phyloP scores from a whole-genome alignment of 2,113 vertebrate genomes.

The Ellobius talpinus region DNA sequence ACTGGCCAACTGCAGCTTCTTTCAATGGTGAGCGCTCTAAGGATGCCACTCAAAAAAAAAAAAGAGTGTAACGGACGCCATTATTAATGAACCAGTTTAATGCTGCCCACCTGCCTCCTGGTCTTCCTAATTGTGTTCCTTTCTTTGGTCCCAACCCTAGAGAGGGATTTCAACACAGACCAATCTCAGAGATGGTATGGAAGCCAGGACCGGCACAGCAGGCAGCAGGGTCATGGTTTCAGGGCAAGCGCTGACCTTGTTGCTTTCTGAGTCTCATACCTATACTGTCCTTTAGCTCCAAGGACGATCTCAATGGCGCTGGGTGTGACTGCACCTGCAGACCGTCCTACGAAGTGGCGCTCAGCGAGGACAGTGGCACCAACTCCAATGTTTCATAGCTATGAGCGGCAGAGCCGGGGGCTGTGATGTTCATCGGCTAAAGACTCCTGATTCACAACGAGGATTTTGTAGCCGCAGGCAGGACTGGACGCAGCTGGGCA shows the following conservation, averaged over 20 bases:
- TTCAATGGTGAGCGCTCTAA: not conserved
- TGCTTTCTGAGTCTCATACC: not conserved
- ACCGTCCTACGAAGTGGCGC: not conserved
- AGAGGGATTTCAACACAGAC: slow-evolving; percentile 17
- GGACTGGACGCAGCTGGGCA: not conserved
- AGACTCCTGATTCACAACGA: not conserved
- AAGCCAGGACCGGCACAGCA: not conserved
- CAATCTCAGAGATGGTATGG: not conserved
- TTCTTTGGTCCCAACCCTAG: not conserved
- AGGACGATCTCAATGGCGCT: not conserved
- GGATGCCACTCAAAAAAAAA: not conserved
- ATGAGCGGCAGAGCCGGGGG: not conserved
- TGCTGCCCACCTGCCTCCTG: not conserved
- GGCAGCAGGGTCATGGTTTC: not conserved
- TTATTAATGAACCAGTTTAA: not conserved
- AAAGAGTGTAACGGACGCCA: not conserved
- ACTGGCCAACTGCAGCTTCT: not conserved
- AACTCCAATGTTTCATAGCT: not conserved
- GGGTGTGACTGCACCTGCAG: not conserved
- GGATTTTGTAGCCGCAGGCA: not conserved
- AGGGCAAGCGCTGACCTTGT: not conserved
- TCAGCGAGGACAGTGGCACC: accelerated
- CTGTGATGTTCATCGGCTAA: not conserved
- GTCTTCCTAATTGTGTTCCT: not conserved
- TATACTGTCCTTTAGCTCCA: not conserved